Conservation (phyloP, 2,888 invertebrate genomes). For the Acrobeloides nanus region DNA sequence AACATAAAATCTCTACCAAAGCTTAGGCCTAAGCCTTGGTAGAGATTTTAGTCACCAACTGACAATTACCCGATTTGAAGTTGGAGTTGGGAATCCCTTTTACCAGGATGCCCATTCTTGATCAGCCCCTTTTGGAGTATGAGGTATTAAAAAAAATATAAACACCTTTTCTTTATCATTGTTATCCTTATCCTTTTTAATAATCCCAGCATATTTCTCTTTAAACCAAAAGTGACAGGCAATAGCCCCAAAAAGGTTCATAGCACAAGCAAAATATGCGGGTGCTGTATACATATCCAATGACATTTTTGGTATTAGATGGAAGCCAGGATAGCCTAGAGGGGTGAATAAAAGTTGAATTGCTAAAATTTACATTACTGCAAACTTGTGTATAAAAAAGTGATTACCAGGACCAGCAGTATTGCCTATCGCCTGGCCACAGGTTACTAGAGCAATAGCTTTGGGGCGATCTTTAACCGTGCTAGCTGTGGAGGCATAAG, state of each 20-base stretch:
- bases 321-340: constrained; percentile 23
- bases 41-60: too few species aligned
- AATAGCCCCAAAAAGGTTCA: constrained; percentile 23
- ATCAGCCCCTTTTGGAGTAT: too few species aligned
- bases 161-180: too few species aligned
- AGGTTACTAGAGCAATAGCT: constrained; percentile 55
- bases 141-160: neutral
- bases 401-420: constrained; percentile 53
- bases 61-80: too few species aligned
- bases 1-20: too few species aligned
- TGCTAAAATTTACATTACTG: too few species aligned
- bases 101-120: too few species aligned
- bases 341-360: constrained; percentile 55
- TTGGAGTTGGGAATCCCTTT: too few species aligned
- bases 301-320: constrained; percentile 13
- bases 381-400: too few species aligned
- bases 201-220: constrained; percentile 25
- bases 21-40: too few species aligned
- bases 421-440: constrained; percentile 54
- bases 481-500: constrained; percentile 54
- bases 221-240: constrained; percentile 17
- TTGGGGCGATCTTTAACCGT: constrained; percentile 50
- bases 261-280: constrained; percentile 23
- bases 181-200: constrained; percentile 18
- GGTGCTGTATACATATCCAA: constrained; percentile 32